phyloP scores from a whole-genome alignment of 2,888 invertebrate genomes.

The Torymus aiolomorphi region DNA sequence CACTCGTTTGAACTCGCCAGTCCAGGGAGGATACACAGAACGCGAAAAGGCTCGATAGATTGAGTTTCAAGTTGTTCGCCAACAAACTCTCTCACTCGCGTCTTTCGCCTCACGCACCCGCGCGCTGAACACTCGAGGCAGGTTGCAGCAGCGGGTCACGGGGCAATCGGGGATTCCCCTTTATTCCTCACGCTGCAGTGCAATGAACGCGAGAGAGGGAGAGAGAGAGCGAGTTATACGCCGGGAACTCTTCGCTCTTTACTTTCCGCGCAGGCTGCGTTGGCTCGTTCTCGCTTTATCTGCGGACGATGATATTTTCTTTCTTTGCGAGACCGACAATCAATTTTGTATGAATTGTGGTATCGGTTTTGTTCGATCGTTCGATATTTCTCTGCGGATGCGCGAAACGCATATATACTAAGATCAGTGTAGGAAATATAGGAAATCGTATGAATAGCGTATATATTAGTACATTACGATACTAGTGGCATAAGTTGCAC shows the following conservation, averaged over 20 bases:
- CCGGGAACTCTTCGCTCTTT: constrained; percentile 60
- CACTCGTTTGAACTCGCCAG: not conserved
- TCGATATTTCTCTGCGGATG: no score
- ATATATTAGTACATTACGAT: no score
- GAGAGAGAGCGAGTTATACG: constrained; percentile 32
- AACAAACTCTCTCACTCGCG: constrained; percentile 60
- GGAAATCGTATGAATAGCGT: no score
- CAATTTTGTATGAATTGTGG: constrained; percentile 22
- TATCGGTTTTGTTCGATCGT: no score
- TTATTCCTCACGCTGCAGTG: not conserved
- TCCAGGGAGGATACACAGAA: constrained; percentile 14
- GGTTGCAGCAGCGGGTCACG: constrained; percentile 58
- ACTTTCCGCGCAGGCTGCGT: constrained; percentile 6
- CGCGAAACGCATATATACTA: no score
- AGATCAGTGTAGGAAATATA: no score
- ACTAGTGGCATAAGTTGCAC: no score
- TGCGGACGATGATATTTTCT: not conserved
- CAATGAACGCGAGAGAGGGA: not conserved
- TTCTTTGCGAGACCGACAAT: constrained; percentile 7
- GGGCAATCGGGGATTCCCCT: constrained; percentile 56
- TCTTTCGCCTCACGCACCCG: constrained; percentile 50
- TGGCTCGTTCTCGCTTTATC: constrained; percentile 20
- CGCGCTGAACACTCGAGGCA: constrained; percentile 47
- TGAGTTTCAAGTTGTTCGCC: constrained; percentile 71
- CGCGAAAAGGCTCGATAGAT: constrained; percentile 65